Conservation (phyloP, 2,113 vertebrate genomes). For the Bambusicola thoracicus region DNA sequence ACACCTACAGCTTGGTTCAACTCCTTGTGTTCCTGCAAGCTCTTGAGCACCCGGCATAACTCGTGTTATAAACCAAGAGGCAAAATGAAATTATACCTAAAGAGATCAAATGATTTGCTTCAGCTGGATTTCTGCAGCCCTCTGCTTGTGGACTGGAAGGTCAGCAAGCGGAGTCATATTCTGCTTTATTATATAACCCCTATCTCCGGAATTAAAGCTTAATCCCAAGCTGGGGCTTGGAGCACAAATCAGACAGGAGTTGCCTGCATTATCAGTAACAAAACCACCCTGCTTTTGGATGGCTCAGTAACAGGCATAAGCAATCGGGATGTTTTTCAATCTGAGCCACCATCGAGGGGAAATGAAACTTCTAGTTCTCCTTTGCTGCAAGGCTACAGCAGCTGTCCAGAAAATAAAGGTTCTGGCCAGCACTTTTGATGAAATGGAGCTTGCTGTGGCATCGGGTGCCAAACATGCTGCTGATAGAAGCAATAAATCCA, state of each 20-base stretch:
- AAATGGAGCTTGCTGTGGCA: conserved; percentile 34
- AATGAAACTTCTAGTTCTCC: conserved; percentile 32
- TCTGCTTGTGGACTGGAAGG: not conserved
- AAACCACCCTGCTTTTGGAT: not conserved
- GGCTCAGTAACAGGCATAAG: conserved; percentile 1
- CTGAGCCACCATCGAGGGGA: conserved; percentile 12
- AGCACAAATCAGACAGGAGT: not conserved
- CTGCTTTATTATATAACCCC: conserved; percentile 14
- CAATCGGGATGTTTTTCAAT: not conserved
- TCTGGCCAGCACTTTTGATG: conserved; percentile 54
- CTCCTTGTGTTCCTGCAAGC: not conserved
- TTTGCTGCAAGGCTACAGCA: not conserved
- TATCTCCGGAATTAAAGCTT: conserved; percentile 56
- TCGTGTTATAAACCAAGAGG: not conserved
- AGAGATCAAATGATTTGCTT: not conserved
- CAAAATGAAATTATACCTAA: fast-evolving
- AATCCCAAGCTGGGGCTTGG: conserved; percentile 13
- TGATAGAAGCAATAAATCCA: conserved; percentile 66
- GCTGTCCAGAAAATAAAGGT: conserved; percentile 41
- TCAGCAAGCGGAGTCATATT: not conserved
- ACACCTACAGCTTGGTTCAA: not conserved
- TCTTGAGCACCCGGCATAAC: not conserved
- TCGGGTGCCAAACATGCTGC: conserved; percentile 46
- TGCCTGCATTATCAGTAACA: not conserved
- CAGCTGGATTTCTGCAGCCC: not conserved